A percentile compares a stretch with the other conserved stretches of the same genome.
These are phyloP conservation scores for Ammodramus savannarum DNA, from an alignment of 2,113 vertebrate genomes.

Conservation along the genomic window DNA sequence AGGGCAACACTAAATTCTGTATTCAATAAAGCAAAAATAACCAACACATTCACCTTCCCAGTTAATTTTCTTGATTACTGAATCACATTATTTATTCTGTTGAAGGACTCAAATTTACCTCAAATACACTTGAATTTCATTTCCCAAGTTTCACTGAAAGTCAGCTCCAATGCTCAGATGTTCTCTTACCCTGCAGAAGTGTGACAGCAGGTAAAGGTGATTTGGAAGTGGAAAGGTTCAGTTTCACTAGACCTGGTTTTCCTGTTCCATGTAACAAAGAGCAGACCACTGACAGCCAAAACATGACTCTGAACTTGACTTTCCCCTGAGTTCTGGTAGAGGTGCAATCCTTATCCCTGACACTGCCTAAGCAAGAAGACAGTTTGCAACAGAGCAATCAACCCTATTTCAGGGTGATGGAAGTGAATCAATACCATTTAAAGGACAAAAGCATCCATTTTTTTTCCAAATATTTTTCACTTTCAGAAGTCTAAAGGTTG, in stretches of 20 bases:
- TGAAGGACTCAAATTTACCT: background rate
- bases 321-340: background rate
- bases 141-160: background rate
- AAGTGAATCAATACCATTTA: background rate
- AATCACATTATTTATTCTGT: background rate
- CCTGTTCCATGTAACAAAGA: background rate
- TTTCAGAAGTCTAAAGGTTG: background rate
- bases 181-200: background rate
- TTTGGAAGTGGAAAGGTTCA: background rate
- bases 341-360: background rate
- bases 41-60: background rate
- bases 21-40: background rate
- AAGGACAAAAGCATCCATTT: accelerated
- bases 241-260: background rate
- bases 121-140: background rate
- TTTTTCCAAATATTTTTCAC: background rate
- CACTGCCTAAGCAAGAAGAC: background rate
- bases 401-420: background rate
- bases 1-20: background rate
- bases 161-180: background rate
- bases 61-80: background rate
- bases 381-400: background rate
- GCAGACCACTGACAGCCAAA: background rate
- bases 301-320: background rate
- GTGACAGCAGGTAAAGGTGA: accelerated